phyloP scores from a whole-genome alignment of 2,797 vertebrate genomes.

The Monodelphis domestica region DNA sequence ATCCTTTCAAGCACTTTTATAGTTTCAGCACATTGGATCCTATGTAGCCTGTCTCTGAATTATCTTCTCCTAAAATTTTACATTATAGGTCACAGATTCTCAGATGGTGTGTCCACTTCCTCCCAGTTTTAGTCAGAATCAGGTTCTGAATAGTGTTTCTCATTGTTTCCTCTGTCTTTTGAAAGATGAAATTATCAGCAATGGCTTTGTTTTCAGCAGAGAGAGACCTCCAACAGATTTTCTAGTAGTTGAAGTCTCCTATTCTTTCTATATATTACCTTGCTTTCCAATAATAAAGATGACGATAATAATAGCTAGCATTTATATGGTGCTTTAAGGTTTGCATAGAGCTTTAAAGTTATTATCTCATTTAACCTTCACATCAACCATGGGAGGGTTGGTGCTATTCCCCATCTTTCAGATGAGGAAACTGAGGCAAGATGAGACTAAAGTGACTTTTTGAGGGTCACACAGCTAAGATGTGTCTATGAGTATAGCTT shows the following conservation, averaged over 20 bases:
- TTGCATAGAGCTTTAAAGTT: background rate
- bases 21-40: background rate
- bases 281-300: background rate
- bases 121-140: background rate
- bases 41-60: background rate
- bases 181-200: background rate
- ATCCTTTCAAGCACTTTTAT: background rate
- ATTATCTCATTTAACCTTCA: too few species aligned
- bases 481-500: too few species aligned
- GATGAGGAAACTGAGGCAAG: too few species aligned
- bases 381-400: too few species aligned
- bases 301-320: background rate
- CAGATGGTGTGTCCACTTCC: background rate
- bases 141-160: background rate
- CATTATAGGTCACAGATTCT: background rate
- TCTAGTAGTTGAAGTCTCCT: background rate
- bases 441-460: too few species aligned
- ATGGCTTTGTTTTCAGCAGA: background rate
- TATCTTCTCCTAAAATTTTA: background rate
- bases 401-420: too few species aligned
- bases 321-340: background rate
- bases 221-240: background rate
- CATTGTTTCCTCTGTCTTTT: background rate
- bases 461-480: too few species aligned
- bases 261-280: background rate